A percentile compares a stretch with the other conserved stretches of the same genome.
These are phyloP conservation scores for Poeciliopsis paucimaculata DNA, from an alignment of 2,797 vertebrate species.

Conservation along the genomic window DNA sequence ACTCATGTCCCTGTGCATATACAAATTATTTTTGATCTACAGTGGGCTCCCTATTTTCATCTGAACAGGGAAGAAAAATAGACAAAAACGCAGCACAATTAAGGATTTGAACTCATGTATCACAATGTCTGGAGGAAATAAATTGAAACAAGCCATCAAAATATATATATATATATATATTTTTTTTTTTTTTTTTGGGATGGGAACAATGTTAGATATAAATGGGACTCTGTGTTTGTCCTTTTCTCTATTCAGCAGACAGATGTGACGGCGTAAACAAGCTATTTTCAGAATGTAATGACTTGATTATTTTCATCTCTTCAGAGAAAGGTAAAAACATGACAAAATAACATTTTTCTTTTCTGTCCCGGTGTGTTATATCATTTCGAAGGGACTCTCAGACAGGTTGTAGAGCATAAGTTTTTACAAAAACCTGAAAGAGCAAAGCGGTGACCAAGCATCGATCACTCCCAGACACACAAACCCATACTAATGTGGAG, in stretches of 20 bases:
- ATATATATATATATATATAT: neutral
- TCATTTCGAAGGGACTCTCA: constrained; percentile 22
- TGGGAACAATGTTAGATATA: constrained; percentile 20
- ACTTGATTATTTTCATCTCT: constrained; percentile 36
- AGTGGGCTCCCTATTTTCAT: constrained; percentile 19
- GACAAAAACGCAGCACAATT: constrained; percentile 20
- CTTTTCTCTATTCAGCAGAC: constrained; percentile 17
- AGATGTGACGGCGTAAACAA: constrained; percentile 1
- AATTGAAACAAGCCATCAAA: constrained; percentile 4
- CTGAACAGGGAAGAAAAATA: neutral
- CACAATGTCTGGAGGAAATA: constrained; percentile 15
- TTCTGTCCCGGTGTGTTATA: constrained; percentile 18
- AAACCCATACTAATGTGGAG: constrained; percentile 53
- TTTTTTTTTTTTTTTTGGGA: too few species aligned
- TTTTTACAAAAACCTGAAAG: constrained; percentile 45
- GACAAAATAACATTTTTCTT: constrained; percentile 12
- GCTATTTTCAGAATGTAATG: constrained; percentile 18
- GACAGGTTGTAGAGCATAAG: constrained; percentile 36
- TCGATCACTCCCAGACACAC: constrained; percentile 35
- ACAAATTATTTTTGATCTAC: constrained; percentile 26
- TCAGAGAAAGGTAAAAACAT: constrained; percentile 35
- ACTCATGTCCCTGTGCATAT: constrained; percentile 53
- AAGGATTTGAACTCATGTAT: constrained; percentile 11
- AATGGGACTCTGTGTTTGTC: constrained; percentile 7
- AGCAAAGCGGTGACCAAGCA: constrained; percentile 43